Conservation (phyloP, 1,140 invertebrate genomes). For the Lasioglossum baleicum region DNA sequence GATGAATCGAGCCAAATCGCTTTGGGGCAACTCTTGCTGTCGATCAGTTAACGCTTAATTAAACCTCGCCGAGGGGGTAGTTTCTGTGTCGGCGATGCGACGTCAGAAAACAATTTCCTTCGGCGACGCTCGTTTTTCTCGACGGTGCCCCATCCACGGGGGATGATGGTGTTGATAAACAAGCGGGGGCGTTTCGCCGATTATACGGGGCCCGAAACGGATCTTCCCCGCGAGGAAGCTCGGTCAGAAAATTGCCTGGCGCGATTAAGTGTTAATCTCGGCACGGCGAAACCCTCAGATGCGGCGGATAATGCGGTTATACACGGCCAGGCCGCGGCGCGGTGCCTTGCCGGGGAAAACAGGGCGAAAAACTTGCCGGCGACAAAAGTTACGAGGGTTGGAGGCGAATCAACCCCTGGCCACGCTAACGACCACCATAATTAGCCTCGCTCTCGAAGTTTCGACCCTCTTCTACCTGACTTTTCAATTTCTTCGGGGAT, state of each 20-base stretch:
- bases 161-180: background rate
- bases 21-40: too few relatives aligned
- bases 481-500: conserved; percentile 53
- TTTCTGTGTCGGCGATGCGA: background rate
- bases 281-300: conserved; percentile 11
- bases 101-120: conserved; percentile 2
- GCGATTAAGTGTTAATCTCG: conserved; percentile 48
- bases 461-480: conserved; percentile 30
- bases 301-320: conserved; percentile 39
- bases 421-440: conserved; percentile 59
- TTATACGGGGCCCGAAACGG: background rate
- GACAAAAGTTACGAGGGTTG: conserved; percentile 42
- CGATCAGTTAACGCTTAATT: too few relatives aligned
- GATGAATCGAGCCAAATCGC: too few relatives aligned
- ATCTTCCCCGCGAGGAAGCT: background rate
- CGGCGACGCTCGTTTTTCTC: background rate
- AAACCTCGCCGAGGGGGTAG: background rate
- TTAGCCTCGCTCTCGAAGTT: conserved; percentile 43
- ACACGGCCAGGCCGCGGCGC: background rate
- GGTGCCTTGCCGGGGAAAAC: background rate
- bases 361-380: conserved; percentile 42
- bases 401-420: conserved; percentile 40
- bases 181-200: conserved; percentile 17
- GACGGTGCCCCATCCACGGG: background rate
- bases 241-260: conserved; percentile 31